Percentiles rank a stretch among this genome's conserved stretches.
Evolutionary conservation across 2,888 invertebrate genomes (phyloP).

Genomic region (Agrypnus murinus): DNA sequence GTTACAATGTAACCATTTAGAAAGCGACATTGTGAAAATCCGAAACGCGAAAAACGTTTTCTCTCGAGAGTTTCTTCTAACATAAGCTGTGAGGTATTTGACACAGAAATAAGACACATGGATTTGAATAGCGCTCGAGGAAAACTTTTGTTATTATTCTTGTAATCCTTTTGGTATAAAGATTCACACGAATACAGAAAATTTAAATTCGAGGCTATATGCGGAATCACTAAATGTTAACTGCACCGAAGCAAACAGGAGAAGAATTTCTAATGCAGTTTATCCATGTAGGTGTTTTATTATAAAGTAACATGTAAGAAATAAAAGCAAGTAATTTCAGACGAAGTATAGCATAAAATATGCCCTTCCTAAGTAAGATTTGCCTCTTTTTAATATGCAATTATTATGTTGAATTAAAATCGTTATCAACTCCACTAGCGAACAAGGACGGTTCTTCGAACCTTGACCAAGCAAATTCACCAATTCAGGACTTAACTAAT

Average conservation of each 20-base stretch:
- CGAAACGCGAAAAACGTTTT: conserved; percentile 12
- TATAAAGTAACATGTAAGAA: too few relatives aligned
- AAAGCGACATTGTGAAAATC: not conserved
- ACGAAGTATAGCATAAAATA: too few relatives aligned
- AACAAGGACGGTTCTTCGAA: too few relatives aligned
- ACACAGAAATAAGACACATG: conserved; percentile 23
- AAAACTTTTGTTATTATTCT: conserved; percentile 29
- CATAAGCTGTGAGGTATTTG: conserved; percentile 11
- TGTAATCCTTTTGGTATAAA: conserved; percentile 1
- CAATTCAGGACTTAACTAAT: too few relatives aligned
- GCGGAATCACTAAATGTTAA: conserved; percentile 5
- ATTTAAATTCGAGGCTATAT: conserved; percentile 4
- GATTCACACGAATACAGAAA: not conserved
- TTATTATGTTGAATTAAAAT: too few relatives aligned
- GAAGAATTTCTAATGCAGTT: too few relatives aligned
- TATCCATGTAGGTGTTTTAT: too few relatives aligned
- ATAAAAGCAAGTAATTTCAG: too few relatives aligned
- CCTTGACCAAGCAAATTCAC: too few relatives aligned
- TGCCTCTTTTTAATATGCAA: too few relatives aligned
- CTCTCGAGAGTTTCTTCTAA: conserved; percentile 2
- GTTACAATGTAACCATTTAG: conserved; percentile 1
- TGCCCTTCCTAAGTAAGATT: too few relatives aligned
- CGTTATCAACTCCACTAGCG: too few relatives aligned
- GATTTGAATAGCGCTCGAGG: conserved; percentile 12
- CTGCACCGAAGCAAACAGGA: not conserved